Evolutionary conservation across 2,888 invertebrate species (phyloP).

Genomic region (Nemapogon koenigi): DNA sequence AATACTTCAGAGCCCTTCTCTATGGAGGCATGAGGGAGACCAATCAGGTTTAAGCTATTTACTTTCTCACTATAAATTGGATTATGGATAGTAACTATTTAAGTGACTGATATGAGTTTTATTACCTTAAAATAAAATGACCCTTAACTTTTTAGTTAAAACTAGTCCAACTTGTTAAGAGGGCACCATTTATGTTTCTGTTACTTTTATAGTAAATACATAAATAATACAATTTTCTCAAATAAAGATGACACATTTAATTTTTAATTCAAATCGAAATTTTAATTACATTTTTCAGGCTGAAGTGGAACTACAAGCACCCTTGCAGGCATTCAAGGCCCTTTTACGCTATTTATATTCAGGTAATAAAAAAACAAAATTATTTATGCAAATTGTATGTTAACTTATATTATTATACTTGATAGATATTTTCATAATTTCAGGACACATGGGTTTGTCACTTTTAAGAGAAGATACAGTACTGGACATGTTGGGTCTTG

Average conservation of each 20-base stretch:
- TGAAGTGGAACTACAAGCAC: conserved; percentile 87
- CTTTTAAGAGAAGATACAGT: conserved; percentile 73
- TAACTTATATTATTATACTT: neutral
- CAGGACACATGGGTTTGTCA: conserved; percentile 72
- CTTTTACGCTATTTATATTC: conserved; percentile 95
- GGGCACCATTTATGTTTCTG: too few relatives aligned
- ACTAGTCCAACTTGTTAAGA: too few relatives aligned
- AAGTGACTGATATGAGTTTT: too few relatives aligned
- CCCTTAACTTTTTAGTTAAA: too few relatives aligned
- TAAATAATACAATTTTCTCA: too few relatives aligned
- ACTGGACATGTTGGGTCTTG: conserved; percentile 80
- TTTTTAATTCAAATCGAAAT: too few relatives aligned
- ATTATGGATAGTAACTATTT: too few relatives aligned
- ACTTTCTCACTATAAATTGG: conserved; percentile 4
- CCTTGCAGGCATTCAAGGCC: conserved; percentile 85
- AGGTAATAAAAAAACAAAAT: conserved; percentile 51
- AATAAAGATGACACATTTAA: too few relatives aligned
- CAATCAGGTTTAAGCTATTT: too few relatives aligned
- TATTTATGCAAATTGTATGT: neutral
- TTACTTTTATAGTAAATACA: too few relatives aligned
- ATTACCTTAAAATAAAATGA: too few relatives aligned
- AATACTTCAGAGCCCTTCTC: conserved; percentile 89
- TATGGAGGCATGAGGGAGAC: conserved; percentile 83
- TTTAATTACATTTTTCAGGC: conserved; percentile 68
- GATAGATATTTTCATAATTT: neutral